Percentiles rank a stretch among this genome's conserved stretches.
These are phyloP conservation scores for Rhincodon typus DNA, from an alignment of 2,797 vertebrate species.

Conservation along the genomic window DNA sequence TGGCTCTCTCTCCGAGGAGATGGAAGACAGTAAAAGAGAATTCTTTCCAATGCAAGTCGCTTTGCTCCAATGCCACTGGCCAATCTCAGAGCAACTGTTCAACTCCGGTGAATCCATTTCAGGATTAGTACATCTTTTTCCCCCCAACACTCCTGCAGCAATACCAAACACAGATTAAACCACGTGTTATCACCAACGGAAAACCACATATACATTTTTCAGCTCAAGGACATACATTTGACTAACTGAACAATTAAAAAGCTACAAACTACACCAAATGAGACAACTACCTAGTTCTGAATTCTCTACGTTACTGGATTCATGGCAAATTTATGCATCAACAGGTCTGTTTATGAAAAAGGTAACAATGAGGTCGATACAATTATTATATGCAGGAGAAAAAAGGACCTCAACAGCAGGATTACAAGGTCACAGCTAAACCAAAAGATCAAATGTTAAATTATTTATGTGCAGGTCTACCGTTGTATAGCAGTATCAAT, in stretches of 20 bases:
- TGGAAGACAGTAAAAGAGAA: neutral
- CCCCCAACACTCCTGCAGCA: no score
- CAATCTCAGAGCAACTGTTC: neutral
- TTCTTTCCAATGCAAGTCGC: neutral
- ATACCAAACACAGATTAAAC: neutral
- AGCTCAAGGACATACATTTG: neutral
- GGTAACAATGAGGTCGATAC: neutral
- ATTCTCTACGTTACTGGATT: neutral
- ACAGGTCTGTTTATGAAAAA: no score
- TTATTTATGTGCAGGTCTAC: neutral
- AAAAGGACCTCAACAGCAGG: neutral
- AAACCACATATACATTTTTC: neutral
- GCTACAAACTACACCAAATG: neutral
- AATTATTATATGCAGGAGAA: neutral
- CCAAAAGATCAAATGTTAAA: neutral
- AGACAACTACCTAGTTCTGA: no score
- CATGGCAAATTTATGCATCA: neutral
- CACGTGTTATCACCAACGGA: neutral
- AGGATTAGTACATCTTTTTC: neutral
- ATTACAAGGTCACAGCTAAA: neutral
- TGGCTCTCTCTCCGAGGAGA: neutral
- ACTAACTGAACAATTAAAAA: neutral
- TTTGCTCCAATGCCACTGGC: neutral
- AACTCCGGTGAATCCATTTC: neutral
- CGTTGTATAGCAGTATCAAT: neutral